phyloP scores from a whole-genome alignment of 1,140 invertebrate species.

The Zaprionus lachaisei region DNA sequence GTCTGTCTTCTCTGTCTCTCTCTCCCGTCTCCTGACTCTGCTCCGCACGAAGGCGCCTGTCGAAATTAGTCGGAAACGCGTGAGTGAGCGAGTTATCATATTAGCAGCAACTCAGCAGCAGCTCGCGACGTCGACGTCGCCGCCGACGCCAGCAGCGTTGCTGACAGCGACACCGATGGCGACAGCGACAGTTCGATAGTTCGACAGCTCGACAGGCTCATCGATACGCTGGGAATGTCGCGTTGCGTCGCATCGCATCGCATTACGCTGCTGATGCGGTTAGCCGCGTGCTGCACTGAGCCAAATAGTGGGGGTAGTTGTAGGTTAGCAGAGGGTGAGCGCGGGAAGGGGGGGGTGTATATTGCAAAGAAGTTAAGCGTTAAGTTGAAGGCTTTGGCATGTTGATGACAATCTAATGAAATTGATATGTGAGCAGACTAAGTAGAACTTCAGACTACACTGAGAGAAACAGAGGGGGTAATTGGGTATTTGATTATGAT shows the following conservation, averaged over 20 bases:
- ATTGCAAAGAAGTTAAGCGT: neutral
- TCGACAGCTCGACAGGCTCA: slow-evolving; percentile 17
- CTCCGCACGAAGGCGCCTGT: slow-evolving; percentile 16
- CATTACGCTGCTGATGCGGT: slow-evolving; percentile 45
- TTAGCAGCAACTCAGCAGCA: slow-evolving; percentile 27
- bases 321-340: neutral
- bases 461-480: neutral
- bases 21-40: neutral
- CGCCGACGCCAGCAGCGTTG: slow-evolving; percentile 19
- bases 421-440: neutral
- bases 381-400: neutral
- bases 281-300: slow-evolving; percentile 39
- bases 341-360: neutral
- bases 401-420: neutral
- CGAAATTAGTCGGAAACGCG: slow-evolving; percentile 56
- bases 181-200: neutral
- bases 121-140: neutral
- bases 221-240: slow-evolving; percentile 45
- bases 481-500: neutral
- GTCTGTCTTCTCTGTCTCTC: neutral
- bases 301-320: neutral
- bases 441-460: neutral
- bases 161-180: slow-evolving; percentile 11
- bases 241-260: neutral
- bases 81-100: slow-evolving; percentile 64